Base-by-base conservation (phyloP, 2,113 vertebrate species). In the Paramisgurnus dabryanus region DNA sequence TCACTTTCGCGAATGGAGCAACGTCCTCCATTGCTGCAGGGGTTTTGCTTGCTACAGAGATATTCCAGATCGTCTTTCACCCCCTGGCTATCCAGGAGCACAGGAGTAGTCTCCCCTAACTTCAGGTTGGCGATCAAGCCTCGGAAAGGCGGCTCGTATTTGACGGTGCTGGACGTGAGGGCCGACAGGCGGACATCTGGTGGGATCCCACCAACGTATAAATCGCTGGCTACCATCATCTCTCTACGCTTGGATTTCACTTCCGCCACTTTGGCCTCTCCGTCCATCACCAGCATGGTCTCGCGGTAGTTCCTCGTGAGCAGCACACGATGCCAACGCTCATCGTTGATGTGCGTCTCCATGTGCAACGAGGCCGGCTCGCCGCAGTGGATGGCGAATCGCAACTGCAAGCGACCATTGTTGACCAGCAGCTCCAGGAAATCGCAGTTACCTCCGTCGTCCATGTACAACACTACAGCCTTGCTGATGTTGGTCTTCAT, bases 371-470 rank as follows among this genome's bases (percentile, higher is more conserved):
- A 91, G 76, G 96, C 96, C 0, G 96, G 95, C 68, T 97, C 96
- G 0, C 94, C 96, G 34, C 96, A 97, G 66, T 96, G 95, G 55
- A 98, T 95, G 84, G 95, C 95, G 85, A 97, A 97, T 81, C 95
- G 96, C 81, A 98, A 85, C 17, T 95, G 93, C 53, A 96, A 91
- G 1, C 95, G 92, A 1, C 97, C 94, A 0, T 95, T 95, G 4
- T 88, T 86, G 17, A 98, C 86, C 74, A 96, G 89, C 15, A 98
- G 94, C 93, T 98, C 96, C 91, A 98, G 83, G 89, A 98, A 98
- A 91, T 98, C 96, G 0, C 97, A 98, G 93, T 97, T 94, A 9
- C 97, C 97, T 0, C 96, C 96, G 11, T 98, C 97, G 7, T 98
- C 97, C 80, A 96, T 86, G 85, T 98, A 98, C 58, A 98, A 94